Percentiles rank a stretch among this genome's conserved stretches.
Evolutionary conservation across 1,140 invertebrate genomes (phyloP).

Genomic region (Vollenhovia emeryi): DNA sequence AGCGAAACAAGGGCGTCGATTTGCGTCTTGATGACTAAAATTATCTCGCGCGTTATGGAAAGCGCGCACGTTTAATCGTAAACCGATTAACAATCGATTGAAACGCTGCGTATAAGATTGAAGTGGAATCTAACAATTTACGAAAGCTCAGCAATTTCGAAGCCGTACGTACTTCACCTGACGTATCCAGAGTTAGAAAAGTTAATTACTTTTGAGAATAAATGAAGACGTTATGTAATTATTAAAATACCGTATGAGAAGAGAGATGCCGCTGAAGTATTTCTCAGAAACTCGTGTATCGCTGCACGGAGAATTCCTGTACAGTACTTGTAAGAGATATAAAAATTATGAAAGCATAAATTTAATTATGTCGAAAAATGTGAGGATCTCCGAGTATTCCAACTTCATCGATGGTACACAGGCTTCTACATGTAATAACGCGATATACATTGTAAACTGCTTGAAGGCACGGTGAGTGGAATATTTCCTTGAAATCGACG

Average conservation of each 20-base stretch:
- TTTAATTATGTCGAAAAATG: constrained; percentile 27
- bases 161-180: not conserved
- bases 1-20: constrained; percentile 65
- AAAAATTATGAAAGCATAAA: constrained; percentile 15
- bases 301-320: not conserved
- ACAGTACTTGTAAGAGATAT: not conserved
- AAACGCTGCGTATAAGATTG: not conserved
- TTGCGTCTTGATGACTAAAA: constrained; percentile 65
- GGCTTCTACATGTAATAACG: not conserved
- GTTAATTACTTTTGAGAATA: not conserved
- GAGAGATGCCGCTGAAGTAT: not conserved
- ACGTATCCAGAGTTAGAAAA: not conserved
- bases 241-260: not conserved
- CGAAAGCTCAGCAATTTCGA: not conserved
- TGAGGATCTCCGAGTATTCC: not conserved
- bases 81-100: constrained; percentile 25
- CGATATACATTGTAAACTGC: constrained; percentile 18
- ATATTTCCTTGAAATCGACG: constrained; percentile 30
- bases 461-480: constrained; percentile 16
- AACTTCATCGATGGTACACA: constrained; percentile 12
- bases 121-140: not conserved
- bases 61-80: constrained; percentile 6
- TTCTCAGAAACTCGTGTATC: not conserved
- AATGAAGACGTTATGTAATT: not conserved
- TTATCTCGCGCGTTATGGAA: constrained; percentile 48